These are phyloP conservation scores for Dendroctonus ponderosae DNA, from an alignment of 1,140 invertebrate genomes.

Conservation along the genomic window DNA sequence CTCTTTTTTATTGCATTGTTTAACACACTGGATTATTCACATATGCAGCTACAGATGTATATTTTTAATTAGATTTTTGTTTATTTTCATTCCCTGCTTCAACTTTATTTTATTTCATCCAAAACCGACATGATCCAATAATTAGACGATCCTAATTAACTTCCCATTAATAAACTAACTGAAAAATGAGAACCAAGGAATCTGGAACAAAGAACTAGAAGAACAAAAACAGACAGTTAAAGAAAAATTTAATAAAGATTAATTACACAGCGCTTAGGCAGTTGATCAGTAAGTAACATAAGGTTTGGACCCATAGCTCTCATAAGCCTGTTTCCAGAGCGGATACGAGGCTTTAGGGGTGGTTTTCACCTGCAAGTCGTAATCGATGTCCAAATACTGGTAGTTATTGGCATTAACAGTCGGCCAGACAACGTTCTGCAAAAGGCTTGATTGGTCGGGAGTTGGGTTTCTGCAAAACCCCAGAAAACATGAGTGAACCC, in stretches of 20 bases:
- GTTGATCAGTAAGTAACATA: conserved; percentile 17
- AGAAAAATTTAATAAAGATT: background rate
- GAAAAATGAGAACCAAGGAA: background rate
- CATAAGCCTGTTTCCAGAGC: conserved; percentile 9
- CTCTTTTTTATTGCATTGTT: too few species aligned
- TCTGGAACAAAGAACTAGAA: too few species aligned
- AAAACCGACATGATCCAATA: too few species aligned
- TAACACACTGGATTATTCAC: too few species aligned
- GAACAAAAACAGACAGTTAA: background rate
- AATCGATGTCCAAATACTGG: conserved; percentile 22
- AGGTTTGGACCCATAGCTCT: conserved; percentile 13
- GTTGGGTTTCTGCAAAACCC: conserved; percentile 21
- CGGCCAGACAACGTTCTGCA: conserved; percentile 23
- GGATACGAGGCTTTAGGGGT: conserved; percentile 13
- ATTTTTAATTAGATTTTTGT: too few species aligned
- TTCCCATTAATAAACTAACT: background rate
- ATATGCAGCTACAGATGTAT: too few species aligned
- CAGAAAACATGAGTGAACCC: background rate
- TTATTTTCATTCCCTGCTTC: too few species aligned
- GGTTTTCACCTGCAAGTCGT: conserved; percentile 9
- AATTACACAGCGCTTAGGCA: too few species aligned
- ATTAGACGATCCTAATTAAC: background rate
- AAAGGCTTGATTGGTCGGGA: conserved; percentile 6
- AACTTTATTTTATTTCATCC: background rate
- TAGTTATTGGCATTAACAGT: conserved; percentile 7